Conservation (phyloP, 2,888 invertebrate genomes). For the Odontocolon sp. region DNA sequence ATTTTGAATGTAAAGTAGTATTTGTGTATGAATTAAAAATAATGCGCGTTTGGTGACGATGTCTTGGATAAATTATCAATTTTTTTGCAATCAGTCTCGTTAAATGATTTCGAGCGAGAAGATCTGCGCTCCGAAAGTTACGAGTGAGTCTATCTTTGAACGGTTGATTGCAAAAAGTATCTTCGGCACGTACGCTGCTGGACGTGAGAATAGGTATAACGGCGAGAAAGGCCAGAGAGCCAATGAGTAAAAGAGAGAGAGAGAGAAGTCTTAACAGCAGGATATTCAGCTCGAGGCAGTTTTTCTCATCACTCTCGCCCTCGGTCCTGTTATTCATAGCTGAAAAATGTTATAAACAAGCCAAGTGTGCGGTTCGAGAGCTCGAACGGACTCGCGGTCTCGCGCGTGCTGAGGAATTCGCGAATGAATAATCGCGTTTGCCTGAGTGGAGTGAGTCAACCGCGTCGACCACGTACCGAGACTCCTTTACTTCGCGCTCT, state of each 20-base stretch:
- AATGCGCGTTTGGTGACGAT: too few species aligned
- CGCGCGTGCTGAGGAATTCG: constrained; percentile 65
- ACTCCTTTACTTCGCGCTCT: constrained; percentile 24
- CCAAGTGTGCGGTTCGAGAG: constrained; percentile 21
- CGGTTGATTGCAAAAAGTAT: constrained; percentile 4
- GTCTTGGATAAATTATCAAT: too few species aligned
- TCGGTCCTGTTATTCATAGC: constrained; percentile 51
- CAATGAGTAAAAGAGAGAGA: not conserved
- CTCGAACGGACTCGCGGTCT: constrained; percentile 14
- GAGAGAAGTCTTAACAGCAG: constrained; percentile 4
- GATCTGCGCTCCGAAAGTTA: not conserved
- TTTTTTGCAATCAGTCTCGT: too few species aligned
- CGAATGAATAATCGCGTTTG: constrained; percentile 72
- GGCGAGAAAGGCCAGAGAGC: too few species aligned
- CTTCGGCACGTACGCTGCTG: constrained; percentile 10
- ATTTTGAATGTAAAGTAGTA: too few species aligned
- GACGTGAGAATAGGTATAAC: constrained; percentile 16
- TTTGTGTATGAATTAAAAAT: too few species aligned
- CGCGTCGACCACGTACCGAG: constrained; percentile 24
- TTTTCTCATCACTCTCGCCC: constrained; percentile 15
- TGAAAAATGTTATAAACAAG: constrained; percentile 60
- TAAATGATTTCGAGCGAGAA: not conserved
- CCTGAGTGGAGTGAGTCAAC: constrained; percentile 67
- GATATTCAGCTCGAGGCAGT: constrained; percentile 1
- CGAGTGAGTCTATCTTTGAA: not conserved